Evolutionary conservation across 2,113 vertebrate species (phyloP), one percentile per base, ranked within the genome.

Genomic region (Parus major): DNA sequence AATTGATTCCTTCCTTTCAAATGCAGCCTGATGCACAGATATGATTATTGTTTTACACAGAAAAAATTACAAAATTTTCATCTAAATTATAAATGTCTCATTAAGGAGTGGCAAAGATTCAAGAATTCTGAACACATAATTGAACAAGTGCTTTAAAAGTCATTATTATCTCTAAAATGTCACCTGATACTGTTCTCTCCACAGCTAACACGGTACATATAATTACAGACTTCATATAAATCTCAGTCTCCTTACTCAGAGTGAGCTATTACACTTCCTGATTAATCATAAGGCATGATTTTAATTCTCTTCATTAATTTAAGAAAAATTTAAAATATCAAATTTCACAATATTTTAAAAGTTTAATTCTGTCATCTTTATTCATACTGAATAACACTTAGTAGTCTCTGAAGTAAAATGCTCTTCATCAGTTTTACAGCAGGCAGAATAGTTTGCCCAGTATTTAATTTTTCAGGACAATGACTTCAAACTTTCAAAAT

Each of bases 331-430:
- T 90, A n/a, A 94, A 91, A 41, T 68, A 84, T 33, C 42, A 41
- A 68, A 75, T 95, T 94, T 92, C 61, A 63, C 36, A 71, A 46
- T 94, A 96, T 83, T 90, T 90, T 90, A 42, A 52, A 85, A 88
- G 27, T 81, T 80, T 86, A 83, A 77, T 82, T 92, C 50, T 90
- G n/a, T 92, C 60, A 60, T 59, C 42, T 86, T 86, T 60, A 47
- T 66, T 75, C 64, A 77, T 46, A 64, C 80, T 70, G 92, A 92
- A 60, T 46, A 88, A 50, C 50, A 84, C 27, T 64, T 86, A 42
- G 28, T 31, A 70, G 12, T 73, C 63, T 35, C 17, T 59, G 71
- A 88, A 88, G 24, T 41, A 63, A 90, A 82, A 71, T 39, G 14
- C 21, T 75, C 36, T 50, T 78, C 39, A 70, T 73, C 57, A 70